These are phyloP conservation scores for Motacilla alba DNA, from an alignment of 2,113 vertebrate species.

Conservation along the genomic window DNA sequence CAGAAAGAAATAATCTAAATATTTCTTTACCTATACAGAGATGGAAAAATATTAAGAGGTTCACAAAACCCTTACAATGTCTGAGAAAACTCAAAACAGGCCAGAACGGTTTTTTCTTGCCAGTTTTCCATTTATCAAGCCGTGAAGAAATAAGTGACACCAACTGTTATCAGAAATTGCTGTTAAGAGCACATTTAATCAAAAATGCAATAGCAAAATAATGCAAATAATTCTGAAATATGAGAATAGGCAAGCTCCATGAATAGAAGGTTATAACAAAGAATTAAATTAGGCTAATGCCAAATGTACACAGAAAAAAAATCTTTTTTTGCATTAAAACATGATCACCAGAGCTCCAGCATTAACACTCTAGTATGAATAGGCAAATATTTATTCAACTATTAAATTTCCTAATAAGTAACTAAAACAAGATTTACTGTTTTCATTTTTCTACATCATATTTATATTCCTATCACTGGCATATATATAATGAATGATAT, in stretches of 20 bases:
- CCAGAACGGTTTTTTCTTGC: background rate
- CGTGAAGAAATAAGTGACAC: background rate
- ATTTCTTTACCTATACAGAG: background rate
- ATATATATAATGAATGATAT: background rate
- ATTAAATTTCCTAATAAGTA: background rate
- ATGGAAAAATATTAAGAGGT: background rate
- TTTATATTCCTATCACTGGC: background rate
- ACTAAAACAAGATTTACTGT: background rate
- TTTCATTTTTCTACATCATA: background rate
- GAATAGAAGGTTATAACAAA: background rate
- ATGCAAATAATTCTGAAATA: background rate
- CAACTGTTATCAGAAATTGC: background rate
- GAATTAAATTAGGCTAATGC: background rate
- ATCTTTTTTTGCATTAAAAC: background rate
- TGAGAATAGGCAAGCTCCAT: background rate
- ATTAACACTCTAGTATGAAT: background rate
- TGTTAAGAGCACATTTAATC: background rate
- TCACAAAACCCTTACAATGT: background rate
- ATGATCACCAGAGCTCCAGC: background rate
- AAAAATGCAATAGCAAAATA: background rate
- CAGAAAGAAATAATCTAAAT: background rate
- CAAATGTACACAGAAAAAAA: background rate
- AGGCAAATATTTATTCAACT: background rate
- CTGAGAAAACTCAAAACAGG: background rate
- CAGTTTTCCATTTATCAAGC: background rate